A percentile compares a stretch with the other conserved stretches of the same genome.
phyloP scores from a whole-genome alignment of 2,113 vertebrate species.

The Solea senegalensis region DNA sequence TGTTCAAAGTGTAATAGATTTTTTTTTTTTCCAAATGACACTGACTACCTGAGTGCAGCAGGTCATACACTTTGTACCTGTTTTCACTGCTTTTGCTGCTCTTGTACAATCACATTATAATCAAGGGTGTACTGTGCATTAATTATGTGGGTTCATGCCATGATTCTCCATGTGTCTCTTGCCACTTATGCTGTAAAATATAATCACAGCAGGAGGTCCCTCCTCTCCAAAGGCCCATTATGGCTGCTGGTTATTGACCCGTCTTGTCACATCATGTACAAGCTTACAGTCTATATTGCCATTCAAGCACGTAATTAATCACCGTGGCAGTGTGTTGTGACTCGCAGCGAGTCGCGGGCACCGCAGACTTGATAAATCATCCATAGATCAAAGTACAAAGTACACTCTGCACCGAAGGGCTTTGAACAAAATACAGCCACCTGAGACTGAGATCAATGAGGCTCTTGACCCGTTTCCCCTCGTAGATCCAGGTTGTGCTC shows the following conservation, averaged over 20 bases:
- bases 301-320: constrained; percentile 79
- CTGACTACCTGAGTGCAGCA: not conserved
- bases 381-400: constrained; percentile 76
- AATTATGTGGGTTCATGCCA: constrained; percentile 1
- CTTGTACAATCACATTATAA: constrained; percentile 6
- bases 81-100: not conserved
- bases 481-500: constrained; percentile 19
- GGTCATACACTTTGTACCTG: too few relatives aligned
- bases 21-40: not conserved
- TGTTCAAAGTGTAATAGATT: not conserved
- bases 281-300: constrained; percentile 59
- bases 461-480: constrained; percentile 81
- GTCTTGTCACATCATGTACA: constrained; percentile 60
- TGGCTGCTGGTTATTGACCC: constrained; percentile 70
- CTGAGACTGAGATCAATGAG: constrained; percentile 84
- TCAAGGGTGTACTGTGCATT: constrained; percentile 10
- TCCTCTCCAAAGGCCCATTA: constrained; percentile 29
- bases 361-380: constrained; percentile 84
- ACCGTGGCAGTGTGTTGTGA: constrained; percentile 59
- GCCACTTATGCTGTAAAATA: constrained; percentile 18
- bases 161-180: not conserved
- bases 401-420: constrained; percentile 77
- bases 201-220: constrained; percentile 29
- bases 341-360: constrained; percentile 66
- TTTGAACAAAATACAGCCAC: constrained; percentile 85